Base-by-base conservation (phyloP, 2,797 vertebrate genomes). In the Limosa lapponica region DNA sequence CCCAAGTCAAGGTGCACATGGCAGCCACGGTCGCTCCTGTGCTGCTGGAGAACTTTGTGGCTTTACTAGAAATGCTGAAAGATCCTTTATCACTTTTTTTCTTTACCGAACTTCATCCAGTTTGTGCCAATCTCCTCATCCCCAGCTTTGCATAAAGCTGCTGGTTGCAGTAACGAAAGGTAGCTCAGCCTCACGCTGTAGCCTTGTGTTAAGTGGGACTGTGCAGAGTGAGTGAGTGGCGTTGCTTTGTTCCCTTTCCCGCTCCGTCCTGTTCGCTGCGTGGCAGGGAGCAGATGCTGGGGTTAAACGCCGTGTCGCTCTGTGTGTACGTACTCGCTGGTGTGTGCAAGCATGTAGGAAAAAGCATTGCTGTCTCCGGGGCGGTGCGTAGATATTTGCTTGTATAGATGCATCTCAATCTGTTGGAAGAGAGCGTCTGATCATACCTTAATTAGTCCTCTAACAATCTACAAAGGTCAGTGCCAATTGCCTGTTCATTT, bases 391-490 rank as follows among this genome's bases (percentile, higher is more conserved):
- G 95, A 37, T 80, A 41, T 82, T 95, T 95, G 83, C 95, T 77
- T 67, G 92, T 90, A 37, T 96, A 69, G 74, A 74, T 92, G 93
- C 70, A 92, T 95, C 98, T 98, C 98, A 96, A 80, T 98, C 97
- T 97, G 94, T 96, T 97, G 96, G 94, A 97, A 89, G 82, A 90
- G 97, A 93, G 96, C 79, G 85, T 96, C 96, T 98, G 97, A 98
- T 98, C 97, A 89, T 96, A 96, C 97, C 97, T 97, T 98, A 98
- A 98, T 98, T 97, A 98, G 98, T 97, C 98, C 97, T 98, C 98
- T 98, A 97, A 98, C 97, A 98, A 97, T 98, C 97, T 98, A 71
- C 97, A 98, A 98, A 98, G 98, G 97, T 98, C 97, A 98, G 97
- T 94, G 97, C 97, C 98, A 98, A 97, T 97, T 98, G 96, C 96